Base-by-base conservation (phyloP, 1,140 invertebrate genomes). In the Antheraea pernyi region DNA sequence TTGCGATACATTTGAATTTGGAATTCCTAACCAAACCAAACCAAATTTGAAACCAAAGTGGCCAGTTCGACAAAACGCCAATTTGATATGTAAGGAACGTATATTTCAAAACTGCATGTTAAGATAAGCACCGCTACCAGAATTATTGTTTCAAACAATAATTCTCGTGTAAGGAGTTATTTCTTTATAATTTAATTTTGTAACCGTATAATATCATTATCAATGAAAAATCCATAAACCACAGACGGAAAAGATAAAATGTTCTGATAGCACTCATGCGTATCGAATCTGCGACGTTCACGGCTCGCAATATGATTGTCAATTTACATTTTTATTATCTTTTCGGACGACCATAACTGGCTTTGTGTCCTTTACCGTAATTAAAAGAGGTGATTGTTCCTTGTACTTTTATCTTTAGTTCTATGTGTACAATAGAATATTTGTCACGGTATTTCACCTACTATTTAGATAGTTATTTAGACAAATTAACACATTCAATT, bases 261-360 rank as follows among this genome's bases (percentile, higher is more conserved):
- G 46, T 72, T 69, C 63, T 72, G 62, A 30, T 37, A 64, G 58
- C 39, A 36, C 59, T 64, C 36, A 36, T 46, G 71, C 46, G 67
- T 66, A 64, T 73, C 64, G 59, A 37, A 73, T 73, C 71, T n/a
- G 42, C 19, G 63, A 69, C 68, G 68, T 68, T 22, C 19, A 30
- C 46, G n/a, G 53, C 61, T 65, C 60, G 67, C 72, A 68, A 74
- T 70, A 74, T 70, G 69, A 74, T 70, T 70, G 72, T 65, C 72
- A 74, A 74, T 74, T 74, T 74, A 74, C 72, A 74, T 74, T 74
- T 69, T 74, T 74, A 74, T 74, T 74, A 74, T 74, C 39, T 70
- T 70, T 74, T 70, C 65, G 62, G 66, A 53, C 8, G 64, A 65
- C 36, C 65, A 18, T 73, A 70, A 73, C 67, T 73, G 72, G 59